Evolutionary conservation across 1,140 invertebrate species (phyloP).

Genomic region (Gonatopus flavifemur): DNA sequence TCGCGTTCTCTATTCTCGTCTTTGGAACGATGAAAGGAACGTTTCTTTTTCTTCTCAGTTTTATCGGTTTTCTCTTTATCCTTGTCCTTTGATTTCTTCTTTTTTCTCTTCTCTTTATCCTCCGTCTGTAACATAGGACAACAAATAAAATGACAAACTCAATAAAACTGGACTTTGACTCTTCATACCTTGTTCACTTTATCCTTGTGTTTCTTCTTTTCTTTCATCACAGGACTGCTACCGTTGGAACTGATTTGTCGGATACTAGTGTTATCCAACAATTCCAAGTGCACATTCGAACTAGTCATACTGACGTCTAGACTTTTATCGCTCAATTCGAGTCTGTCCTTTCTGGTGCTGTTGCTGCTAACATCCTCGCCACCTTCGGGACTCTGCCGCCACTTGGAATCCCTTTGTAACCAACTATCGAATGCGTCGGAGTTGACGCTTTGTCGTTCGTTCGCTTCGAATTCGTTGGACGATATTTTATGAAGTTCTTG

Average conservation of each 20-base stretch:
- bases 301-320: conserved; percentile 60
- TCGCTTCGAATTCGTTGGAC: conserved; percentile 46
- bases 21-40: conserved; percentile 43
- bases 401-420: conserved; percentile 61
- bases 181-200: conserved; percentile 42
- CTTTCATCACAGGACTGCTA: conserved; percentile 56
- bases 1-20: conserved; percentile 58
- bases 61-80: conserved; percentile 53
- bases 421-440: conserved; percentile 62
- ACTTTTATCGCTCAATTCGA: conserved; percentile 61
- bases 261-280: conserved; percentile 56
- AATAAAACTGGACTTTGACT: neutral
- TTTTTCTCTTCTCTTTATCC: conserved; percentile 60
- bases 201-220: conserved; percentile 63
- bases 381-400: conserved; percentile 65
- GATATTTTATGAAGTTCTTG: conserved; percentile 44
- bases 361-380: conserved; percentile 62
- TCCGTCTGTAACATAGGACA: conserved; percentile 56
- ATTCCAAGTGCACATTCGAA: conserved; percentile 61
- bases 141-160: conserved; percentile 4
- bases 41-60: conserved; percentile 50
- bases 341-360: conserved; percentile 52
- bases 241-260: conserved; percentile 53
- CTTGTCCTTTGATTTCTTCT: conserved; percentile 55
- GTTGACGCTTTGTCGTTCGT: conserved; percentile 56